These are phyloP conservation scores for Cryptoblepharus egeriae DNA, from an alignment of 2,797 vertebrate species.

Conservation along the genomic window DNA sequence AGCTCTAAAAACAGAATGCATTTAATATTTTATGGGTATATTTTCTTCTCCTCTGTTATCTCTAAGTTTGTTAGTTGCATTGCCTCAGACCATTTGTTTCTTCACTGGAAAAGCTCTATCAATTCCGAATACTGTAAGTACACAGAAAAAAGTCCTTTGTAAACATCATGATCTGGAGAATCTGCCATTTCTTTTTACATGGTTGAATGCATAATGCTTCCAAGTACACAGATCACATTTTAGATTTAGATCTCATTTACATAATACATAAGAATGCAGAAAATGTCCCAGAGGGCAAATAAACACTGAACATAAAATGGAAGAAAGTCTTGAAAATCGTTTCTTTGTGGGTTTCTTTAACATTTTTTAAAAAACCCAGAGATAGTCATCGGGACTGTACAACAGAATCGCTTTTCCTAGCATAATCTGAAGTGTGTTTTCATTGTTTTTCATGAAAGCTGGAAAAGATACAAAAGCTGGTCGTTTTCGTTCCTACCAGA, in stretches of 20 bases:
- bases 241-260: conserved; percentile 71
- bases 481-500: not conserved
- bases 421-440: not conserved
- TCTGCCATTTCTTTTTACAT: conserved; percentile 52
- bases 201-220: conserved; percentile 53
- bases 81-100: conserved; percentile 7
- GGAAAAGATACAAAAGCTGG: not conserved
- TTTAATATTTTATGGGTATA: not conserved
- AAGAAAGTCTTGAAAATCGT: conserved; percentile 49
- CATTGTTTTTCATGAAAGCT: conserved; percentile 30
- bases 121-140: conserved; percentile 22
- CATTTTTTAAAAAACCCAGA: conserved; percentile 15
- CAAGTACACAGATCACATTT: conserved; percentile 62
- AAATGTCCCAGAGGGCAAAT: conserved; percentile 59
- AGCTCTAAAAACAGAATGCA: conserved; percentile 5
- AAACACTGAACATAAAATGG: conserved; percentile 56
- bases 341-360: conserved; percentile 51
- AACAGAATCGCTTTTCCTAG: conserved; percentile 13
- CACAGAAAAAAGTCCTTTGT: conserved; percentile 28
- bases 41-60: conserved; percentile 43
- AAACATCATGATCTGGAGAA: conserved; percentile 46
- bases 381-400: not conserved
- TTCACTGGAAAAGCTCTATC: conserved; percentile 45
- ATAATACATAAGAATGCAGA: conserved; percentile 62
- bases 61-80: conserved; percentile 12